These are phyloP conservation scores for Menura novaehollandiae DNA, from an alignment of 2,113 vertebrate species.

Conservation along the genomic window DNA sequence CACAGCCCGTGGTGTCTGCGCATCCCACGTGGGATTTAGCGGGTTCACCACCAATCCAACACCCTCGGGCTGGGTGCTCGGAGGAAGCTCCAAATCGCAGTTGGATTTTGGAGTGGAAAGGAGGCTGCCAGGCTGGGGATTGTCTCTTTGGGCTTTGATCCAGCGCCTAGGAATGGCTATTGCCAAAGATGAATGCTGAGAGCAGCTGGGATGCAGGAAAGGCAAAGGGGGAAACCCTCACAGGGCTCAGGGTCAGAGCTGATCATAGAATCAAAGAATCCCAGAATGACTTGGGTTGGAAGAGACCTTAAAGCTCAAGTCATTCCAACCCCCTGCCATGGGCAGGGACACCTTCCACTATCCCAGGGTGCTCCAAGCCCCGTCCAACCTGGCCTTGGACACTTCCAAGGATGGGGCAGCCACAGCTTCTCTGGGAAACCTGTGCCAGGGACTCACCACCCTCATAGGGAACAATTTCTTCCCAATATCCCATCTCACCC, in stretches of 20 bases:
- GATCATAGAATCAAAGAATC: background rate
- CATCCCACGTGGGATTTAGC: rapidly evolving
- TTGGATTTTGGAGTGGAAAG: rapidly evolving
- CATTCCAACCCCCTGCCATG: rapidly evolving
- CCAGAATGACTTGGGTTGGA: background rate
- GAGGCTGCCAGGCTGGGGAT: background rate
- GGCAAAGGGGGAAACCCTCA: background rate
- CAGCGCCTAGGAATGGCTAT: background rate
- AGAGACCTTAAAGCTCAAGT: rapidly evolving
- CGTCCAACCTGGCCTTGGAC: rapidly evolving
- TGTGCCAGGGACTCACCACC: background rate
- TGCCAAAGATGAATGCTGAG: background rate
- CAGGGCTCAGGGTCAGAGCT: background rate
- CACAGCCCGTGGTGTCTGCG: background rate
- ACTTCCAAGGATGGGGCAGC: background rate
- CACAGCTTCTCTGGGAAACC: background rate
- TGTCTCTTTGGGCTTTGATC: background rate
- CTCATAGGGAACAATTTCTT: rapidly evolving
- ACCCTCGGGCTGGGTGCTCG: background rate
- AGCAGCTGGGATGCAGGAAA: background rate
- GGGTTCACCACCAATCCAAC: background rate
- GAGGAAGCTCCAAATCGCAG: background rate
- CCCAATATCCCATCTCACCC: rapidly evolving
- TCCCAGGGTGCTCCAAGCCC: rapidly evolving
- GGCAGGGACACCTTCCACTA: rapidly evolving